phyloP scores from a whole-genome alignment of 1,140 invertebrate species.

The Zaprionus lachaisei region DNA sequence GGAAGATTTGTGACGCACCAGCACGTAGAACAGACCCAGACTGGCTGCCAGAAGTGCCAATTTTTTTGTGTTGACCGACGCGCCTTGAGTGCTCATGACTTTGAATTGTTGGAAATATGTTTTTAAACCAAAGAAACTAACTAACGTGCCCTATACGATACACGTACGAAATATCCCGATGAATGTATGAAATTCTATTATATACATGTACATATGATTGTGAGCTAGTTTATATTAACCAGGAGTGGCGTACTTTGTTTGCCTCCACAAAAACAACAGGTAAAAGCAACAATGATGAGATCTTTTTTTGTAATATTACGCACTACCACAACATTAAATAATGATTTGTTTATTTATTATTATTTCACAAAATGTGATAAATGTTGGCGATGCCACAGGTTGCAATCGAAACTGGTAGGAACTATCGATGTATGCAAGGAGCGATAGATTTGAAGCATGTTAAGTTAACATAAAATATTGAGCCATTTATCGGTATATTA shows the following conservation, averaged over 20 bases:
- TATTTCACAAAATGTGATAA: background rate
- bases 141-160: no score
- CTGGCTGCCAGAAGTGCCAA: constrained; percentile 60
- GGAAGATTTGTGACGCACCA: constrained; percentile 48
- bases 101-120: no score
- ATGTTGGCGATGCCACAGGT: background rate
- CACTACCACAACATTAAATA: background rate
- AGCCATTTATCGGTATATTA: background rate
- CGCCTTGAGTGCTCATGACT: constrained; percentile 25
- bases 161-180: background rate
- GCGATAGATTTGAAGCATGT: background rate
- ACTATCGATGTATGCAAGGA: constrained; percentile 1
- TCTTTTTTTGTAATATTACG: background rate
- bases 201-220: background rate
- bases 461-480: background rate
- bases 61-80: constrained; percentile 10
- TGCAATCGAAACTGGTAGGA: background rate
- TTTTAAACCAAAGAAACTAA: no score
- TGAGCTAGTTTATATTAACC: background rate
- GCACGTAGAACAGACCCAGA: constrained; percentile 58
- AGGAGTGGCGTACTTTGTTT: background rate
- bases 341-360: background rate
- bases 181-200: constrained; percentile 5
- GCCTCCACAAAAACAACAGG: background rate
- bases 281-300: background rate